Conservation (phyloP, 2,797 vertebrate species). For the Trichosurus vulpecula region DNA sequence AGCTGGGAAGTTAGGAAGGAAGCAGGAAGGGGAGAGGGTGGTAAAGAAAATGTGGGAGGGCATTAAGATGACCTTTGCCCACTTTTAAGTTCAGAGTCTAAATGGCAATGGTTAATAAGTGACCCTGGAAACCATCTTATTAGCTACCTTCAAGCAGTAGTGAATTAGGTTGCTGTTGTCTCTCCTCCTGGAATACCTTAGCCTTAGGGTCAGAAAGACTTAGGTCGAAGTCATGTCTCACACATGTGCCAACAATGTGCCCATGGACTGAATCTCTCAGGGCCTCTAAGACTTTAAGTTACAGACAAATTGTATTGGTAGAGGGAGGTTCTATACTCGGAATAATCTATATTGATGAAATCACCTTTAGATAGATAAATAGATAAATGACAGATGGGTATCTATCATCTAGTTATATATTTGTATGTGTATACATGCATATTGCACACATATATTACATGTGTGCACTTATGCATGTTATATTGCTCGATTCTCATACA, state of each 20-base stretch:
- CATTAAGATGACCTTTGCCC: neutral
- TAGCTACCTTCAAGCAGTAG: neutral
- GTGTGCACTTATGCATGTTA: neutral
- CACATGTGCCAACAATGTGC: neutral
- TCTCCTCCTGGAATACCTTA: neutral
- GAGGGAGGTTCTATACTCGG: neutral
- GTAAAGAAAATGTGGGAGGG: neutral
- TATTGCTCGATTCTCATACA: neutral
- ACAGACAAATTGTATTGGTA: neutral
- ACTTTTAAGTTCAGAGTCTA: neutral
- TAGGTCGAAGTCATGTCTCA: neutral
- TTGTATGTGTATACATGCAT: neutral
- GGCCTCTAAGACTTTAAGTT: neutral
- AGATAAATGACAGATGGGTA: neutral
- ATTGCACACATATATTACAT: neutral
- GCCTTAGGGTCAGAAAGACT: neutral
- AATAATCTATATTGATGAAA: neutral
- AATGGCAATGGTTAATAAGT: neutral
- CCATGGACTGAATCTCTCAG: neutral
- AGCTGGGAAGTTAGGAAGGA: neutral
- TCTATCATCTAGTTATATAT: neutral
- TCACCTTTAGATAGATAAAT: neutral
- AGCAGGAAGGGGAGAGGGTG: neutral
- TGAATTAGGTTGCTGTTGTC: neutral
- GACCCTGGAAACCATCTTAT: neutral